These are phyloP conservation scores for Pachypsylla venusta DNA, from an alignment of 1,140 invertebrate genomes.

Conservation along the genomic window DNA sequence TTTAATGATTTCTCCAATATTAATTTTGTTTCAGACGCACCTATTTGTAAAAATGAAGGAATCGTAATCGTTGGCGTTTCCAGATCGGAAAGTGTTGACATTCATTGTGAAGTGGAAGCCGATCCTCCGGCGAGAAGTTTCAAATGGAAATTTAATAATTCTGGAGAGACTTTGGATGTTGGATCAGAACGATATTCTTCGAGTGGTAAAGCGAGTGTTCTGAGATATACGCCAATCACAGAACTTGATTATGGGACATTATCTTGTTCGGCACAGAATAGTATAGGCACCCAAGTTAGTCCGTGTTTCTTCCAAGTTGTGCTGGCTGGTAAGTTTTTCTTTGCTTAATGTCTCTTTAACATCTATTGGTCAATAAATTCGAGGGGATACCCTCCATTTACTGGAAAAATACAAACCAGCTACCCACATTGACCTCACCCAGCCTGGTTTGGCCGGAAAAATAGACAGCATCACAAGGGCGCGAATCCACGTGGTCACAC, in stretches of 20 bases:
- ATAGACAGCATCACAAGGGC: no score
- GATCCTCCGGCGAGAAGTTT: constrained; percentile 70
- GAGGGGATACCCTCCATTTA: no score
- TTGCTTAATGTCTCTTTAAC: no score
- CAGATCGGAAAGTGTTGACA: constrained; percentile 61
- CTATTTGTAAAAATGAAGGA: constrained; percentile 56
- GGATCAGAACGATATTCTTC: constrained; percentile 47
- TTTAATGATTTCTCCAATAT: no score
- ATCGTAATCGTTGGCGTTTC: constrained; percentile 69
- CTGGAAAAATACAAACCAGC: no score
- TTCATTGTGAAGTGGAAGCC: constrained; percentile 70
- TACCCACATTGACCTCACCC: no score
- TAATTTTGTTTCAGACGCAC: constrained; percentile 53
- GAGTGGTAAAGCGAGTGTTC: constrained; percentile 34
- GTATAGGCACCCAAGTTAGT: constrained; percentile 51
- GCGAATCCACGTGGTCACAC: no score
- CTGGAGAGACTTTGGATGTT: constrained; percentile 63
- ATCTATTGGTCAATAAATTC: no score
- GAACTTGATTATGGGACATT: constrained; percentile 55
- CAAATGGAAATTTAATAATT: constrained; percentile 84
- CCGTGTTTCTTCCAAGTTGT: constrained; percentile 69
- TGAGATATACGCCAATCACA: constrained; percentile 36
- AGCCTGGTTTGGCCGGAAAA: no score
- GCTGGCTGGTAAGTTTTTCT: constrained; percentile 41
- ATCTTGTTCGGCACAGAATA: constrained; percentile 61